Evolutionary conservation across 2,888 invertebrate species (phyloP).

Genomic region (Cristatella mucedo): DNA sequence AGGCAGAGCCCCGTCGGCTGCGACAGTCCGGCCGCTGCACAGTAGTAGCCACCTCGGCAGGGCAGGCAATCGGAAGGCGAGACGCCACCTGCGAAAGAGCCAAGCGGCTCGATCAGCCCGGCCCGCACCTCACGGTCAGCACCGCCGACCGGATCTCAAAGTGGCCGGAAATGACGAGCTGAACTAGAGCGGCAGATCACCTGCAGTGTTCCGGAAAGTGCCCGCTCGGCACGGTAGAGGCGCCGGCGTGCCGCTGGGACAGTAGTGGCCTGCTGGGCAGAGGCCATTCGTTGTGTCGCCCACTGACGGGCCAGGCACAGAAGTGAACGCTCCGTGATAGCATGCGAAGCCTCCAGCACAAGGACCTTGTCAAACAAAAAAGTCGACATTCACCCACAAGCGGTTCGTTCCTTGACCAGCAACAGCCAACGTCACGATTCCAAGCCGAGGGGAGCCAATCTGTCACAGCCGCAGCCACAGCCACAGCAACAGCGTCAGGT

Average conservation of each 20-base stretch:
- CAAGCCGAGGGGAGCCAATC: no score
- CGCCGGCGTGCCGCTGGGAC: slow-evolving; percentile 24
- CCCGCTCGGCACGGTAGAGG: slow-evolving; percentile 27
- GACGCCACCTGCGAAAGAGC: slow-evolving; percentile 19
- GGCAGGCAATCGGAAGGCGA: slow-evolving; percentile 23
- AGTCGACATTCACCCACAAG: no score
- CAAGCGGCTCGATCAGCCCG: neutral
- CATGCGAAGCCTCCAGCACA: slow-evolving; percentile 33
- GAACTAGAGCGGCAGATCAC: slow-evolving; percentile 16
- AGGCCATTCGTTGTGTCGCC: slow-evolving; percentile 25
- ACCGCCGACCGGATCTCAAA: no score
- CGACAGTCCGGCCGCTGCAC: slow-evolving; percentile 22
- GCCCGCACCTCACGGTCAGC: neutral
- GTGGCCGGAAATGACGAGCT: no score
- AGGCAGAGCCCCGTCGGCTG: slow-evolving; percentile 23
- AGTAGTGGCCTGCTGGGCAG: slow-evolving; percentile 28
- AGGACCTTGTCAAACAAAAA: slow-evolving; percentile 18
- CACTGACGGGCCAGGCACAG: slow-evolving; percentile 19
- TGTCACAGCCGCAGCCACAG: no score
- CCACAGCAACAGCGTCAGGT: no score
- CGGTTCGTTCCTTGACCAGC: no score
- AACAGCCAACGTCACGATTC: no score
- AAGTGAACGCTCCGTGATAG: slow-evolving; percentile 23
- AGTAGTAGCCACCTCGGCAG: slow-evolving; percentile 30
- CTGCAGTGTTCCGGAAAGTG: slow-evolving; percentile 23